phyloP scores from a whole-genome alignment of 1,140 invertebrate species.

The Ruditapes philippinarum region DNA sequence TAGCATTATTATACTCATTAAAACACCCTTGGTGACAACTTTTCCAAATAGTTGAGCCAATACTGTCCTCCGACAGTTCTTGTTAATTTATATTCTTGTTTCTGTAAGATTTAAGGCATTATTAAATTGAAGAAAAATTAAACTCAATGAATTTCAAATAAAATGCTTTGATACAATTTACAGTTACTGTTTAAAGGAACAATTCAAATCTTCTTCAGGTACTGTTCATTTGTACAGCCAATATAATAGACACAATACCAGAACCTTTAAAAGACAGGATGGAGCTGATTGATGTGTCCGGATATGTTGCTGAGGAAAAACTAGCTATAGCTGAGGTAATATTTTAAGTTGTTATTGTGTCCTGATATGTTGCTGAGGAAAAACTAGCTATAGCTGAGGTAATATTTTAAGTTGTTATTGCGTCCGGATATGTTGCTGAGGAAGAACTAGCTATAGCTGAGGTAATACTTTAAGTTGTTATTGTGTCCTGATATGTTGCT shows the following conservation, averaged over 20 bases:
- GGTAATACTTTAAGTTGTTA: conserved; percentile 81
- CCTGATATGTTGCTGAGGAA: conserved; percentile 99
- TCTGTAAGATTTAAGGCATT: no score
- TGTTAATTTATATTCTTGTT: no score
- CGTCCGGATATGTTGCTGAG: conserved; percentile 99
- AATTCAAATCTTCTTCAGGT: conserved; percentile 87
- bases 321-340: conserved; percentile 94
- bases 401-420: no score
- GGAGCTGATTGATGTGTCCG: conserved; percentile 99
- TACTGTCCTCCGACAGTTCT: no score
- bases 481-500: conserved; percentile 99
- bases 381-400: conserved; percentile 96
- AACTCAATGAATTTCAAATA: no score
- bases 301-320: conserved; percentile 99
- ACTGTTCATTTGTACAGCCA: conserved; percentile 99
- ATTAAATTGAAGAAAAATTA: no score
- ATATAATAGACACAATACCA: conserved; percentile 98
- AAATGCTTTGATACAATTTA: no score
- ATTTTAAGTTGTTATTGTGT: no score
- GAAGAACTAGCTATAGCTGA: conserved; percentile 98
- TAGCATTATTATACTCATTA: no score
- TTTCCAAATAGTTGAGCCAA: no score
- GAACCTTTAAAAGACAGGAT: conserved; percentile 98
- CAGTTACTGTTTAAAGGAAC: no score
- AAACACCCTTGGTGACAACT: no score